A percentile compares a stretch with the other conserved stretches of the same genome.
These are phyloP conservation scores for cat (Felis catus) DNA, from an alignment of 2,113 vertebrate genomes.

Conservation along the genomic window F.catus_Fca126_mat1.0 CM031419.1:190014501-190015000, in stretches of 20 bases:
- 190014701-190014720: not conserved
- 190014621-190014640: not conserved
- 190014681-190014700: not conserved
- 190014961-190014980: not conserved
- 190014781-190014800: not conserved
- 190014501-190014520: not conserved
- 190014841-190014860: not conserved
- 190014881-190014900: not conserved
- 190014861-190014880: not conserved
- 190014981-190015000: not conserved
- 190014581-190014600: not conserved
- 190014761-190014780: not conserved
- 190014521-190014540: constrained; percentile 5
- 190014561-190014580: not conserved
- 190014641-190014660: not conserved
- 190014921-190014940: not conserved
- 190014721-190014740: not conserved
- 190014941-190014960: not conserved
- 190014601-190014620: not conserved
- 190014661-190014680: not conserved
- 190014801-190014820: not conserved
- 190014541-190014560: constrained; percentile 18
- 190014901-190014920: not conserved
- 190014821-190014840: not conserved
- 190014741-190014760: not conserved